Conservation (phyloP, 2,797 vertebrate species). For the Paramormyrops hopkinsi region DNA sequence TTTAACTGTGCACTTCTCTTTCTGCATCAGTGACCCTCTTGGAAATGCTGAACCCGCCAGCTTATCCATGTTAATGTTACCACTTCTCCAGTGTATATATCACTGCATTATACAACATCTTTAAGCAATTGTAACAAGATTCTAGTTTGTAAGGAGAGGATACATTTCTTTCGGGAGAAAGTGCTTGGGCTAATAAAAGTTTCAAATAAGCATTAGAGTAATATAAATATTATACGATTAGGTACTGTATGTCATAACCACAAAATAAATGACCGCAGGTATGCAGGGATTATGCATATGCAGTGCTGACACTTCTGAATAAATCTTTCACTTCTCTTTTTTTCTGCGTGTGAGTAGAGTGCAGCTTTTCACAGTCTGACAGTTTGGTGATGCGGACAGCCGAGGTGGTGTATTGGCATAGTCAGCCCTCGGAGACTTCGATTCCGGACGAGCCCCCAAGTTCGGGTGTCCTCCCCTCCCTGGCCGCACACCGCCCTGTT, state of each 20-base stretch:
- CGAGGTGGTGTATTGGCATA: not conserved
- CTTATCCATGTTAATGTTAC: not conserved
- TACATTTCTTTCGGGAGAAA: not conserved
- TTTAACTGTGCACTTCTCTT: not conserved
- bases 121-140: not conserved
- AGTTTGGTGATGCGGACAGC: not conserved
- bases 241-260: not conserved
- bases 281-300: not conserved
- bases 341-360: not conserved
- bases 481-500: not conserved
- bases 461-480: not conserved
- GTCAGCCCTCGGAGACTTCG: not conserved
- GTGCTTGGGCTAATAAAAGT: not conserved
- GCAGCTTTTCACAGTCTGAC: not conserved
- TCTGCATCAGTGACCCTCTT: not conserved
- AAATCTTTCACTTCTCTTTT: not conserved
- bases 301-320: not conserved
- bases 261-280: not conserved
- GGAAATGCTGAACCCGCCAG: not conserved
- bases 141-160: not conserved
- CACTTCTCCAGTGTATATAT: not conserved
- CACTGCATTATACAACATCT: not conserved
- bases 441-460: not conserved
- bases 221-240: not conserved
- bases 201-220: not conserved